These are phyloP conservation scores for Pyrrhosoma nymphula DNA, from an alignment of 2,888 invertebrate genomes.

Conservation along the genomic window DNA sequence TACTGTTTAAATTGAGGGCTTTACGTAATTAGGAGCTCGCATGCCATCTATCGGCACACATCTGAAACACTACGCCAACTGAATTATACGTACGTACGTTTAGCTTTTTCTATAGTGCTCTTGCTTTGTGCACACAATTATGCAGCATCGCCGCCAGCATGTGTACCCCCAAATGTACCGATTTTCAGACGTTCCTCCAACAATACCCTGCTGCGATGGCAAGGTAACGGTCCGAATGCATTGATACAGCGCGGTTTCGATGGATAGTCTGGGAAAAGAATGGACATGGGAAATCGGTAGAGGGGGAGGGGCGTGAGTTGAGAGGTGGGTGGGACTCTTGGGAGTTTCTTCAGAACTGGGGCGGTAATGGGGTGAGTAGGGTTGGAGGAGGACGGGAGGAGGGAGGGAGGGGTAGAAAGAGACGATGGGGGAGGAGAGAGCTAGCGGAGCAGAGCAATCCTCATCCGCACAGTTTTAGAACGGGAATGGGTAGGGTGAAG, in stretches of 20 bases:
- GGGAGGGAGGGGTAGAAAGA: neutral
- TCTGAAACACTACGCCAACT: too few species aligned
- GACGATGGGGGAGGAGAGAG: neutral
- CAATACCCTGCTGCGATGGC: too few species aligned
- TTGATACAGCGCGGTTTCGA: neutral
- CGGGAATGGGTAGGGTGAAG: neutral
- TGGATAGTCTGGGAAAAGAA: neutral
- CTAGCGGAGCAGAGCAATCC: neutral
- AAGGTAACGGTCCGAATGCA: neutral
- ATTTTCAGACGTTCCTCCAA: too few species aligned
- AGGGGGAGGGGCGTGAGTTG: neutral
- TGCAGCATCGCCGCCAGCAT: too few species aligned
- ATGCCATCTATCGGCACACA: too few species aligned
- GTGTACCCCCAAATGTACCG: too few species aligned
- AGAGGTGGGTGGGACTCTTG: neutral
- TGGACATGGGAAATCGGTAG: neutral
- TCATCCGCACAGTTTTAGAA: neutral
- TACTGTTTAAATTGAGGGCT: too few species aligned
- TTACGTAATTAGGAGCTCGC: too few species aligned
- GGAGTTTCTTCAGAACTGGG: neutral
- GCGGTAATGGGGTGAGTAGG: neutral
- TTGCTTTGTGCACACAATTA: too few species aligned
- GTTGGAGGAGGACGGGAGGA: neutral
- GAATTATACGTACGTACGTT: too few species aligned
- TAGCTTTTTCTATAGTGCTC: too few species aligned